A percentile compares a stretch with the other conserved stretches of the same genome.
Evolutionary conservation across 2,797 vertebrate genomes (phyloP).

Genomic region (Pipistrellus pygmaeus): DNA sequence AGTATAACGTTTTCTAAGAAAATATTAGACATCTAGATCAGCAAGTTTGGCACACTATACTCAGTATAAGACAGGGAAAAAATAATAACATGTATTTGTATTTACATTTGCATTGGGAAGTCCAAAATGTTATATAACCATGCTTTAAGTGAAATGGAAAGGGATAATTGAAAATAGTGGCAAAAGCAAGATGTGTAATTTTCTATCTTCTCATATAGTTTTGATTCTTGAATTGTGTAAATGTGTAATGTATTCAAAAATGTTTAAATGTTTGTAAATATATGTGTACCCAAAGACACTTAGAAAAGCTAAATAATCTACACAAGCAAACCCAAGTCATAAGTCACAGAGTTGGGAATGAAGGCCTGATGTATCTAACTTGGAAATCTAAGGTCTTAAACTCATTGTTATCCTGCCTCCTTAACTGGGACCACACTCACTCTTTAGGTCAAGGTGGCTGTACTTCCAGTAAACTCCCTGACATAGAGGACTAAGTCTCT

Average conservation of each 20-base stretch:
- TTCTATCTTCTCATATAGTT: not conserved
- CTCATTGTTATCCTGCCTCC: not conserved
- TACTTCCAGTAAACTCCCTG: not conserved
- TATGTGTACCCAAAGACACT: not conserved
- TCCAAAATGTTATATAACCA: not conserved
- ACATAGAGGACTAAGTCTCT: rapidly evolving
- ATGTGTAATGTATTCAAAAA: not conserved
- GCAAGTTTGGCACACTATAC: not conserved
- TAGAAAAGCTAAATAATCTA: not conserved
- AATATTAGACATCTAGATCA: not conserved
- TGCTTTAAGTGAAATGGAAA: constrained; percentile 26
- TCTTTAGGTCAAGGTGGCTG: not conserved
- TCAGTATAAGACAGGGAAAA: not conserved
- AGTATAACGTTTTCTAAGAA: not conserved
- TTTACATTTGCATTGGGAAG: not conserved
- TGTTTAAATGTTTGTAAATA: not conserved
- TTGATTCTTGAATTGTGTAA: constrained; percentile 19
- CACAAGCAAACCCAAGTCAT: not conserved
- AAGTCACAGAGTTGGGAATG: not conserved
- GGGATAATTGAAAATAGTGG: not conserved
- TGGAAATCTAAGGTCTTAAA: not conserved
- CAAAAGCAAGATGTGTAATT: constrained; percentile 4
- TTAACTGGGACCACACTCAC: not conserved
- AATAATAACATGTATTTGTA: constrained; percentile 3
- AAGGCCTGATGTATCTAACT: not conserved